phyloP scores from a whole-genome alignment of 2,113 vertebrate species.

The Perognathus longimembris region DNA sequence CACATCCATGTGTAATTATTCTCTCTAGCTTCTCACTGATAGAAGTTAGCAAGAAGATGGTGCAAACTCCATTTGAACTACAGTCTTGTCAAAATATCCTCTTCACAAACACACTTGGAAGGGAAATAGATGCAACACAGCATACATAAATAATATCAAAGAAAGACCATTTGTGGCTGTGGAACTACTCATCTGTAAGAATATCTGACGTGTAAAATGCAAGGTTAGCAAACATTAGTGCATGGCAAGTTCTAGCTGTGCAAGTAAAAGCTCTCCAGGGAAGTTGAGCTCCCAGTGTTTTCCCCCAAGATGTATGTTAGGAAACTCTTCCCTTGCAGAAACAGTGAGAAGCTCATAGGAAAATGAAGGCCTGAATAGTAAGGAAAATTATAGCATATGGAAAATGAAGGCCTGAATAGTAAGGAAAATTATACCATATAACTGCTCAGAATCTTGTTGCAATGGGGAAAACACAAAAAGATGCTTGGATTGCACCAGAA shows the following conservation, averaged over 20 bases:
- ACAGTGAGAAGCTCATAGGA: conserved; percentile 7
- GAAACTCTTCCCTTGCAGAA: conserved; percentile 54
- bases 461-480: not conserved
- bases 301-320: conserved; percentile 20
- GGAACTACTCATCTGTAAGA: conserved; percentile 41
- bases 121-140: conserved; percentile 3
- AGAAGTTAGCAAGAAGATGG: not conserved
- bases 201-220: conserved; percentile 4
- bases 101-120: not conserved
- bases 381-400: not conserved
- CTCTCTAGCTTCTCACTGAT: not conserved
- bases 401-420: conserved; percentile 4
- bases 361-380: conserved; percentile 2
- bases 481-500: not conserved
- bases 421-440: not conserved
- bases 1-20: not conserved
- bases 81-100: not conserved
- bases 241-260: not conserved
- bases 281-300: conserved; percentile 40
- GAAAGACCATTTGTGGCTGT: not conserved
- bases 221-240: not conserved
- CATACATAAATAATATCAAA: not conserved
- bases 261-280: conserved; percentile 21
- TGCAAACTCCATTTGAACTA: not conserved
- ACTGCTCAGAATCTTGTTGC: not conserved